Percentiles rank a stretch among this genome's conserved stretches.
phyloP scores from a whole-genome alignment of 2,888 invertebrate species.

The Zonitis immaculata region DNA sequence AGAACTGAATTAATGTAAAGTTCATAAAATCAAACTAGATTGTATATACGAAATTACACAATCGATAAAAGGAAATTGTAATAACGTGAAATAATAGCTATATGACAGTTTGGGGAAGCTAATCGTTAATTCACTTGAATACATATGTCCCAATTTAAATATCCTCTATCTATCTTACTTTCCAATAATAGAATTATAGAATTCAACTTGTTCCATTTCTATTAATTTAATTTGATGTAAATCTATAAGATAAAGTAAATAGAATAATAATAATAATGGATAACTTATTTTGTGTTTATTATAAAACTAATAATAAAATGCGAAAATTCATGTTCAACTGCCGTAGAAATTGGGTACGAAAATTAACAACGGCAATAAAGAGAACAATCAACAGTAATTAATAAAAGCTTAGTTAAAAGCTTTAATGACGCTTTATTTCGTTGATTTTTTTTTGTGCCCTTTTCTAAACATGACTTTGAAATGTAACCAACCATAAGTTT shows the following conservation, averaged over 20 bases:
- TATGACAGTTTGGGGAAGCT: slow-evolving; percentile 9
- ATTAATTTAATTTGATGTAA: too few relatives aligned
- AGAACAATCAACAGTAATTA: not conserved
- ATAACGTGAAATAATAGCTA: slow-evolving; percentile 20
- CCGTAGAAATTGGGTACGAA: slow-evolving; percentile 4
- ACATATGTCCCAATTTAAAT: not conserved
- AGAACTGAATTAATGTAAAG: not conserved
- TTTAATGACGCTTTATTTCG: not conserved
- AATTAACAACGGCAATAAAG: not conserved
- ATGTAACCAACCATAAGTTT: not conserved
- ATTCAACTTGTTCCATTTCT: too few relatives aligned
- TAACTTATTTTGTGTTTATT: not conserved
- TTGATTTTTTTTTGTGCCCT: not conserved
- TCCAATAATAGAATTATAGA: too few relatives aligned
- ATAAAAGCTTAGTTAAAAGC: not conserved
- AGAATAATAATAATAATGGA: too few relatives aligned
- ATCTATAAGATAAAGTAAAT: too few relatives aligned
- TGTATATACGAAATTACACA: too few relatives aligned
- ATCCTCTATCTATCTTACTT: not conserved
- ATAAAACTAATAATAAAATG: not conserved
- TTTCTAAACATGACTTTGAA: not conserved
- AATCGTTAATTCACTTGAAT: slow-evolving; percentile 12
- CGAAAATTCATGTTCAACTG: slow-evolving; percentile 5
- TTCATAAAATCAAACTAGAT: too few relatives aligned
- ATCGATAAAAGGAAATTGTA: slow-evolving; percentile 20